phyloP scores from a whole-genome alignment of 2,113 vertebrate species.

The Otocyon megalotis region DNA sequence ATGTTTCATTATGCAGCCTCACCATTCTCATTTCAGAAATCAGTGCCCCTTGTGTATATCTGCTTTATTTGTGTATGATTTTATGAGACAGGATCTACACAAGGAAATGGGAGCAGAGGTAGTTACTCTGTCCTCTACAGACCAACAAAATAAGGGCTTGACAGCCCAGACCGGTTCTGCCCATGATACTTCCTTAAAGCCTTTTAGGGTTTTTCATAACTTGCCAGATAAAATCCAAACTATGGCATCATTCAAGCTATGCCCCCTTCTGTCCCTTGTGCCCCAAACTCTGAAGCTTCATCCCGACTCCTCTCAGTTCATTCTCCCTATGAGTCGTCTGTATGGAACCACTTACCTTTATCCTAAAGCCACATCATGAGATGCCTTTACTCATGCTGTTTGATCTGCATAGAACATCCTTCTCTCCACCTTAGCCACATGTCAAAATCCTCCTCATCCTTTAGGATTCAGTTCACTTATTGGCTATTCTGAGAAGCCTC shows the following conservation, averaged over 20 bases:
- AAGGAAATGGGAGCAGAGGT: neutral
- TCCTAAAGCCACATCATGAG: neutral
- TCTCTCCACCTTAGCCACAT: neutral
- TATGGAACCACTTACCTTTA: neutral
- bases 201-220: neutral
- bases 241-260: neutral
- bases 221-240: neutral
- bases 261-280: fast-evolving
- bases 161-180: neutral
- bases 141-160: conserved; percentile 10
- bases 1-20: neutral
- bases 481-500: neutral
- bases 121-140: neutral
- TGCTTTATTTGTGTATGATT: neutral
- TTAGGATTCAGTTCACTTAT: neutral
- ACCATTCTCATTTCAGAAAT: neutral
- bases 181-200: neutral
- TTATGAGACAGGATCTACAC: neutral
- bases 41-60: neutral
- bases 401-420: neutral
- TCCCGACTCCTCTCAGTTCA: neutral
- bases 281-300: neutral
- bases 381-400: neutral
- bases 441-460: neutral
- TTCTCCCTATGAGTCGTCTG: neutral